These are phyloP conservation scores for Odontesthes bonariensis DNA, from an alignment of 2,113 vertebrate species.

Conservation along the genomic window DNA sequence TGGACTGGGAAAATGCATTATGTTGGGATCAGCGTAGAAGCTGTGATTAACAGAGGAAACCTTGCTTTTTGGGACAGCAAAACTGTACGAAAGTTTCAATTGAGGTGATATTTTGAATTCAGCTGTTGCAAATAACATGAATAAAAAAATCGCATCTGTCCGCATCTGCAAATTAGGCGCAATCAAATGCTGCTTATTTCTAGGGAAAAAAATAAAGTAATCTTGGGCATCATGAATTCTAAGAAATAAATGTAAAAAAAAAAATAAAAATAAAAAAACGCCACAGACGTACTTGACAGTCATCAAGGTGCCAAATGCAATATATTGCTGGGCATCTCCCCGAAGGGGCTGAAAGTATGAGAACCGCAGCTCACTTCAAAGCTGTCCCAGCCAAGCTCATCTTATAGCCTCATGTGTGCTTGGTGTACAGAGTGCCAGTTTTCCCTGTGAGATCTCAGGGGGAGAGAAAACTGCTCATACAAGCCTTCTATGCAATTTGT, in stretches of 20 bases:
- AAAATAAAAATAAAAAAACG: slow-evolving; percentile 11
- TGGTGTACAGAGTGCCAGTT: slow-evolving; percentile 30
- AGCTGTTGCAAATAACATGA: neutral
- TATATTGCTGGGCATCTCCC: slow-evolving; percentile 58
- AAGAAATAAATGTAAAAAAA: slow-evolving; percentile 12
- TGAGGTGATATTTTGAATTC: neutral
- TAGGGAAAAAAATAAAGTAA: slow-evolving; percentile 14
- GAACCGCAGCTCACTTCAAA: slow-evolving; percentile 69
- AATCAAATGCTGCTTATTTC: slow-evolving; percentile 19
- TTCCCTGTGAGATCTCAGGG: slow-evolving; percentile 29
- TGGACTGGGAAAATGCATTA: slow-evolving; percentile 63
- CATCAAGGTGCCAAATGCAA: slow-evolving; percentile 48
- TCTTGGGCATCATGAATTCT: slow-evolving; percentile 17
- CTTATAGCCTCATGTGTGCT: slow-evolving; percentile 52
- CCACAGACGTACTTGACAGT: slow-evolving; percentile 38
- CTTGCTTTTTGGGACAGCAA: slow-evolving; percentile 17
- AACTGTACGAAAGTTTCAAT: slow-evolving; percentile 13
- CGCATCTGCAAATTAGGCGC: slow-evolving; percentile 8
- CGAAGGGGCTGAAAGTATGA: slow-evolving; percentile 57
- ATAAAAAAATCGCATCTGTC: slow-evolving; percentile 1
- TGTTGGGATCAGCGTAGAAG: slow-evolving; percentile 50
- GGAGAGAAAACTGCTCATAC: slow-evolving; percentile 44
- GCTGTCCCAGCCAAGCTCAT: slow-evolving; percentile 56
- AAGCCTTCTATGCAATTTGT: slow-evolving; percentile 60
- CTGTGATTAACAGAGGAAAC: slow-evolving; percentile 38